Conservation (phyloP, 2,888 invertebrate species). For the Entomobrya proxima region DNA sequence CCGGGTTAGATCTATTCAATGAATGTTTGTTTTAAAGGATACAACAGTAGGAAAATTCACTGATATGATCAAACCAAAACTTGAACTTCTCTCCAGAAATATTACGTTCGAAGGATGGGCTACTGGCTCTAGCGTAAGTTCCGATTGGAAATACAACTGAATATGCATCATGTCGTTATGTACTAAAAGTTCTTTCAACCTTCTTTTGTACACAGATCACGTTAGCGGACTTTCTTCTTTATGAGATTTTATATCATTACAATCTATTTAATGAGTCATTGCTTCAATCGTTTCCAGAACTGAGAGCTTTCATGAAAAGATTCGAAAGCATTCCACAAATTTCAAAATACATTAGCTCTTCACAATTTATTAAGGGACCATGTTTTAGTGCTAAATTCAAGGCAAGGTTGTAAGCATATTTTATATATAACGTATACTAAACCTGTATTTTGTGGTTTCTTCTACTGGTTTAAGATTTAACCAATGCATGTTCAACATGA, state of each 20-base stretch:
- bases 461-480: too few species aligned
- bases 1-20: neutral
- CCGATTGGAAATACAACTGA: neutral
- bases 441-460: neutral
- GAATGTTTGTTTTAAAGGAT: slow-evolving; percentile 76
- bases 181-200: neutral
- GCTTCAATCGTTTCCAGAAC: slow-evolving; percentile 76
- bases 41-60: slow-evolving; percentile 76
- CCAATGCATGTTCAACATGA: too few species aligned
- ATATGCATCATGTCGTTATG: neutral
- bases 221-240: slow-evolving; percentile 78
- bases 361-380: slow-evolving; percentile 6
- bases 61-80: slow-evolving; percentile 75
- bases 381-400: slow-evolving; percentile 35
- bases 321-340: slow-evolving; percentile 77
- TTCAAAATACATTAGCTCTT: slow-evolving; percentile 75
- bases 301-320: slow-evolving; percentile 76
- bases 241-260: slow-evolving; percentile 78
- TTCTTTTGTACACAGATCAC: slow-evolving; percentile 76
- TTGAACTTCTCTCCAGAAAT: slow-evolving; percentile 77
- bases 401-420: slow-evolving; percentile 6
- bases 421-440: neutral
- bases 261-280: slow-evolving; percentile 76
- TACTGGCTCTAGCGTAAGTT: neutral
- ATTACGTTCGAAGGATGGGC: slow-evolving; percentile 76